Evolutionary conservation across 2,888 invertebrate species (phyloP), one percentile per base, ranked within the genome.

Genomic region (Cerastis leucographa): DNA sequence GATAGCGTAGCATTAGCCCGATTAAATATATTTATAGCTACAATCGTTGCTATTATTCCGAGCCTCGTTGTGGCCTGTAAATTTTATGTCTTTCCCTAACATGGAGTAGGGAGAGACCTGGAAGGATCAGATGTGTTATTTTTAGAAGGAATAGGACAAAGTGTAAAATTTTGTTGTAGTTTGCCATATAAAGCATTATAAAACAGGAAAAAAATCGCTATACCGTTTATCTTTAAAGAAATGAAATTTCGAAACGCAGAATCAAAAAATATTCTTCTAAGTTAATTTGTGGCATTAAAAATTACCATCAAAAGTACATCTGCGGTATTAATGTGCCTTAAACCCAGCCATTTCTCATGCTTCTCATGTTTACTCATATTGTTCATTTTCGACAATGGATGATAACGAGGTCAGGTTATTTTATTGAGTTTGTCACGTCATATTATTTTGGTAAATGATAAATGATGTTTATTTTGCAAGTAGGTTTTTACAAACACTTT

Each of bases 21-120:
- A 84, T 84, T 84, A 84, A 84, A 70, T 72, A 84, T 84, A 84
- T 84, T 84, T 84, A 84, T 84, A 71, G 77, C 74, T 67, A 77
- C 81, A 84, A 84, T 84, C 74, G 54, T 84, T 70, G 69, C 71
- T 74, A 75, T 79, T 83, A 83, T 83, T 83, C 71, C 51, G 54
- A 9, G 71, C n/a, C 62, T 74, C 70, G 72, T 66, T 69, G 71
- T 72, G 73, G 80, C 84, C 80, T 80, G 79, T 71, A 80, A 74
- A 77, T 84, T 84, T 84, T 84, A 84, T 84, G 84, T 71, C 71
- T 71, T 72, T 76, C 17, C 69, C 44, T 67, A 11, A 22, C 56
- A 74, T 25, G n/a, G 84, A 83, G 46, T 71, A 71, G 14, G 8
- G 2, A 69, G 40, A 2, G 0, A 14, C 14, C 59, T 80, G 73